Evolutionary conservation across 2,888 invertebrate genomes (phyloP).

Genomic region (Lomographa bimaculata): DNA sequence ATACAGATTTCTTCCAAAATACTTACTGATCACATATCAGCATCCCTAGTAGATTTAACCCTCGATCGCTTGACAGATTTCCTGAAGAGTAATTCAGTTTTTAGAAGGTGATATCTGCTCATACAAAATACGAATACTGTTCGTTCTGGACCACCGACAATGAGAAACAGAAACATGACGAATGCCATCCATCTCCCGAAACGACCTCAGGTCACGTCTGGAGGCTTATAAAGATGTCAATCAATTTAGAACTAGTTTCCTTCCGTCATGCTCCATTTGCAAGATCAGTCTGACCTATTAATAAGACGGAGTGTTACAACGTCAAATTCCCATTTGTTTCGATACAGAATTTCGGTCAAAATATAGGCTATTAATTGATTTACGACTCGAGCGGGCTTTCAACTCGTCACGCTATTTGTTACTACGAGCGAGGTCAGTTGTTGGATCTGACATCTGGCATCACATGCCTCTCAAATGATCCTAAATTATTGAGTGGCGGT

Average conservation of each 20-base stretch:
- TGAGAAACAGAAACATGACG: too few species aligned
- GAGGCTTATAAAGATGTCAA: conserved; percentile 44
- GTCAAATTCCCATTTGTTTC: conserved; percentile 31
- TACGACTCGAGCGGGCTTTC: conserved; percentile 36
- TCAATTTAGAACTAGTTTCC: conserved; percentile 46
- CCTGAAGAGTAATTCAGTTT: too few species aligned
- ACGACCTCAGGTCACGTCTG: conserved; percentile 13
- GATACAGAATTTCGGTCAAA: conserved; percentile 36
- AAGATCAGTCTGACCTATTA: conserved; percentile 52
- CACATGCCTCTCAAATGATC: conserved; percentile 35
- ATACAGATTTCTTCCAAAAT: too few species aligned
- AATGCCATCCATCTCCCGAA: too few species aligned
- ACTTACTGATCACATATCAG: too few species aligned
- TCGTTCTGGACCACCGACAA: too few species aligned
- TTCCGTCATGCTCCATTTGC: conserved; percentile 56
- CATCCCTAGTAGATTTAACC: too few species aligned
- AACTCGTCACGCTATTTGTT: conserved; percentile 30
- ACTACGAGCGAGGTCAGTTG: conserved; percentile 22
- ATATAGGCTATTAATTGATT: conserved; percentile 47
- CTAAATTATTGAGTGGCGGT: conserved; percentile 38
- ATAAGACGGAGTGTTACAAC: conserved; percentile 30
- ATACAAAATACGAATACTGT: too few species aligned
- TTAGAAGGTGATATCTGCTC: too few species aligned
- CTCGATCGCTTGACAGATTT: too few species aligned
- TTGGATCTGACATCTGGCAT: conserved; percentile 47